phyloP scores from a whole-genome alignment of 2,113 vertebrate genomes.

The Engraulis encrasicolus region DNA sequence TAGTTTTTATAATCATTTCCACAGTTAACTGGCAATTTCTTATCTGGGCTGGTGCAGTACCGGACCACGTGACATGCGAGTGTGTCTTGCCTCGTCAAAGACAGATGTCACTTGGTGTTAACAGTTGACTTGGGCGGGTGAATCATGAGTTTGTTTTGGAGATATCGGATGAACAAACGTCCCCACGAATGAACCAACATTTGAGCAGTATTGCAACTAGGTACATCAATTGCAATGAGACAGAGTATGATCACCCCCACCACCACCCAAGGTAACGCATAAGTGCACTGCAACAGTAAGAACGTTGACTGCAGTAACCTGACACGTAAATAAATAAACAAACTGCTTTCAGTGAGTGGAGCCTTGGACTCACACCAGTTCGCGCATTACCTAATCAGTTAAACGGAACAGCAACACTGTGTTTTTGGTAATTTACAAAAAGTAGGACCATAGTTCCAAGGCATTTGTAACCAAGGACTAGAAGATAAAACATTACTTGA shows the following conservation, averaged over 20 bases:
- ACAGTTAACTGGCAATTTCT: background rate
- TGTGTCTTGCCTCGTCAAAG: background rate
- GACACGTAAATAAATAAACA: background rate
- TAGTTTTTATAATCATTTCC: too few relatives aligned
- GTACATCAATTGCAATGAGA: too few relatives aligned
- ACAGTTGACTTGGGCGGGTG: background rate
- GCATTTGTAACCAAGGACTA: background rate
- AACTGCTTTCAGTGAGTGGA: background rate
- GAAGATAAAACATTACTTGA: background rate
- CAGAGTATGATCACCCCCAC: too few relatives aligned
- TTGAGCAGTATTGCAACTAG: too few relatives aligned
- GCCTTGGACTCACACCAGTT: background rate
- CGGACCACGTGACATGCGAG: background rate
- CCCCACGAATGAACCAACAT: too few relatives aligned
- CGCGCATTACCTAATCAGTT: background rate
- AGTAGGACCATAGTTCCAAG: background rate
- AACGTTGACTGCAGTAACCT: too few relatives aligned
- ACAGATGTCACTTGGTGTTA: background rate
- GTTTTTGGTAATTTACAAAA: background rate
- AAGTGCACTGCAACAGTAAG: too few relatives aligned
- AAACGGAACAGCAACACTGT: background rate
- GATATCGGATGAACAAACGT: background rate
- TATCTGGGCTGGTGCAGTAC: background rate
- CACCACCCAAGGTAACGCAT: too few relatives aligned
- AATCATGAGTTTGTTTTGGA: background rate